Evolutionary conservation across 1,140 invertebrate genomes (phyloP).

Genomic region (Ladona fulva): DNA sequence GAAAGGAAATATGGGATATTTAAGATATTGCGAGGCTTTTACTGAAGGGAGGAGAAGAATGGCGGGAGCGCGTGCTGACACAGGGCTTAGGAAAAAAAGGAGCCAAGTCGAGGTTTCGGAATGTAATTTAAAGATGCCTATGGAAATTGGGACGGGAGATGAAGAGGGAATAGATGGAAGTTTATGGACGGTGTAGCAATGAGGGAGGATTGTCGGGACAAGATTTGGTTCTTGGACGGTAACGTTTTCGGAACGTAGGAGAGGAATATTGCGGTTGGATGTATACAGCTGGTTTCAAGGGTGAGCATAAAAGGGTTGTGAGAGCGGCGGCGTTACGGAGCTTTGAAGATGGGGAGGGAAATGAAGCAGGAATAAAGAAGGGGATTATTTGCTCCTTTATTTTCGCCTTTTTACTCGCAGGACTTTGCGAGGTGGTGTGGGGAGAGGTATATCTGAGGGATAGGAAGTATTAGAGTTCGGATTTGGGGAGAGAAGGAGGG

Average conservation of each 20-base stretch:
- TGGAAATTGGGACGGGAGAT: neutral
- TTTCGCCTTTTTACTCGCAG: neutral
- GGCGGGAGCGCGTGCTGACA: neutral
- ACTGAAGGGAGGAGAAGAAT: too few species aligned
- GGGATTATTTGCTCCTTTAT: constrained; percentile 7
- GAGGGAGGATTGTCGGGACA: neutral
- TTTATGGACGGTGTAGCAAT: neutral
- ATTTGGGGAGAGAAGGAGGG: neutral
- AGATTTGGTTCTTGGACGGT: neutral
- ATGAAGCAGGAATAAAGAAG: neutral
- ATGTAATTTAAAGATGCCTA: constrained; percentile 3
- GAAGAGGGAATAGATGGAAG: neutral
- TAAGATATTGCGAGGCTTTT: too few species aligned
- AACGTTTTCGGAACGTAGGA: neutral
- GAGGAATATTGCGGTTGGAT: neutral
- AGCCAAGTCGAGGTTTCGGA: neutral
- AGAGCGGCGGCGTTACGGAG: neutral
- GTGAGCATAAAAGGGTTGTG: neutral
- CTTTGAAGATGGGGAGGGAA: neutral
- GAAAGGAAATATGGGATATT: too few species aligned
- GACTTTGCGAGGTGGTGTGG: neutral
- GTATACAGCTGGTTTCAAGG: neutral
- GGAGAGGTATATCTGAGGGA: neutral
- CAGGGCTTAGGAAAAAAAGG: neutral
- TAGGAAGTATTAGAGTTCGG: neutral